A percentile compares a stretch with the other conserved stretches of the same genome.
Conservation (phyloP, 2,888 invertebrate genomes). For the Lamproptera curius region DNA sequence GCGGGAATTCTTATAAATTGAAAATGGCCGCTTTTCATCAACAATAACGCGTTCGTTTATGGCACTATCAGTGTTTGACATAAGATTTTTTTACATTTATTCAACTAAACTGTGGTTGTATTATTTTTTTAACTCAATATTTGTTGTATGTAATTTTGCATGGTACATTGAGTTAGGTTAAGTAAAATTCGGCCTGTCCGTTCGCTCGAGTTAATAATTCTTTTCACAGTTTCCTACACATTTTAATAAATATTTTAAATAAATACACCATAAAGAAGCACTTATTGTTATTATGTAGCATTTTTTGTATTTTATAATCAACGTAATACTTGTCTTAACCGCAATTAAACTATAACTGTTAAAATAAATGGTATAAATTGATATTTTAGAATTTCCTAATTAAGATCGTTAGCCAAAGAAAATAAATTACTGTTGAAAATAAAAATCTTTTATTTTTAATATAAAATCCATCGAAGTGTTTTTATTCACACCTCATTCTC, state of each 20-base stretch:
- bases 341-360: too few species aligned
- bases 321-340: neutral
- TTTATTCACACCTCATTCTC: too few species aligned
- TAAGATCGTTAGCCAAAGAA: constrained; percentile 30
- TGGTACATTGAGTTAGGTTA: too few species aligned
- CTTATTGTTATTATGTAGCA: neutral
- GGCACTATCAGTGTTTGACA: too few species aligned
- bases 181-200: too few species aligned
- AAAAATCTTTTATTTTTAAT: constrained; percentile 11
- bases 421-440: constrained; percentile 24
- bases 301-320: neutral
- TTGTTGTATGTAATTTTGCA: too few species aligned
- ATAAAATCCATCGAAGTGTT: too few species aligned
- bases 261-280: neutral
- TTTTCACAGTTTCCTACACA: neutral
- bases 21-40: neutral
- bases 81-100: too few species aligned
- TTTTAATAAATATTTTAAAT: neutral
- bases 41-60: too few species aligned
- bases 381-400: neutral
- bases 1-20: neutral
- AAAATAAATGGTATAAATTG: neutral
- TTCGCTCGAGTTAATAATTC: neutral
- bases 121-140: too few species aligned
- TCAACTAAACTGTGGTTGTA: too few species aligned